Percentiles rank a stretch among this genome's conserved stretches.
phyloP scores from a whole-genome alignment of 2,113 vertebrate genomes.

The Gymnocephalus cernua region DNA sequence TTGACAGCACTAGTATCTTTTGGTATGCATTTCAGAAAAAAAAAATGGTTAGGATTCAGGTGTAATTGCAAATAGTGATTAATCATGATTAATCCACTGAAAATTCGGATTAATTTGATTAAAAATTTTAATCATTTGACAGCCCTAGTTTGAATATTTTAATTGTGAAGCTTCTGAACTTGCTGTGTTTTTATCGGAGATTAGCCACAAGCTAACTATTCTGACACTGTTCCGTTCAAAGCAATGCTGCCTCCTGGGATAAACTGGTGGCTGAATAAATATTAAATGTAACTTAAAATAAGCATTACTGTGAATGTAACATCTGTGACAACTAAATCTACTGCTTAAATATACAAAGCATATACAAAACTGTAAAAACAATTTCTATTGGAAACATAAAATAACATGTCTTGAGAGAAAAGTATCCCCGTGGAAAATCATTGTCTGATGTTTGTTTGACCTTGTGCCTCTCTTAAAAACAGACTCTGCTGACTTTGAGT shows the following conservation, averaged over 20 bases:
- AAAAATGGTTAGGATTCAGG: too few relatives aligned
- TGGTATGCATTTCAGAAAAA: too few relatives aligned
- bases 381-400: not conserved
- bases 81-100: too few relatives aligned
- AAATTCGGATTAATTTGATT: too few relatives aligned
- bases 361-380: not conserved
- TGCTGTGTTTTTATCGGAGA: not conserved
- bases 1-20: too few relatives aligned
- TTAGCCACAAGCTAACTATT: conserved; percentile 28
- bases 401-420: conserved; percentile 2
- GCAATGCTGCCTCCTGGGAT: conserved; percentile 13
- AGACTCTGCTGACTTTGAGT: conserved; percentile 48
- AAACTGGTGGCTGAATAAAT: conserved; percentile 4
- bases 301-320: not conserved
- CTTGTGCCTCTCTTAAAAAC: conserved; percentile 41
- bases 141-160: conserved; percentile 12
- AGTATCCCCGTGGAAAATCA: not conserved
- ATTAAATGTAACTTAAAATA: too few relatives aligned
- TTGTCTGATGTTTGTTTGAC: conserved; percentile 35
- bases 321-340: not conserved
- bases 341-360: not conserved
- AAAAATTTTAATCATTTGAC: too few relatives aligned
- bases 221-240: conserved; percentile 29
- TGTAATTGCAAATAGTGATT: too few relatives aligned
- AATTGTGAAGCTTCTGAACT: conserved; percentile 23